Percentiles rank a stretch among this genome's conserved stretches.
Conservation (phyloP, 2,888 invertebrate species). For the Drosophila eohydei region DNA sequence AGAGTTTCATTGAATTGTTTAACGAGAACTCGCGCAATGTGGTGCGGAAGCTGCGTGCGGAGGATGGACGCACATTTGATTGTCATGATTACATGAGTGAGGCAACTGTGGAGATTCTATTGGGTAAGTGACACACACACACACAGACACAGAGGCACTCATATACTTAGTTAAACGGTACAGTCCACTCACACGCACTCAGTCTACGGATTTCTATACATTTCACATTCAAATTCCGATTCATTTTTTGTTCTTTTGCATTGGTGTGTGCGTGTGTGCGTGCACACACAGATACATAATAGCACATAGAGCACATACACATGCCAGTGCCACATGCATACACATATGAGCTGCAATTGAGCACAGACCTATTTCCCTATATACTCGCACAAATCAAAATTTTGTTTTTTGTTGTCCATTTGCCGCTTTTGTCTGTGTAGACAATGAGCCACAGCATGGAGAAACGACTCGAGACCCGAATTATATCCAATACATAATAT, state of each 20-base stretch:
- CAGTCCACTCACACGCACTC: slow-evolving; percentile 63
- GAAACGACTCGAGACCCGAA: slow-evolving; percentile 23
- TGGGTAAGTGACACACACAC: slow-evolving; percentile 86
- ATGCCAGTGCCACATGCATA: neutral
- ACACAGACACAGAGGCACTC: slow-evolving; percentile 4
- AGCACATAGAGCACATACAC: neutral
- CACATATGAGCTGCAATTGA: slow-evolving; percentile 57
- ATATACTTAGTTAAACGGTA: slow-evolving; percentile 38
- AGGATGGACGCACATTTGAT: slow-evolving; percentile 89
- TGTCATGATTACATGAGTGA: slow-evolving; percentile 94
- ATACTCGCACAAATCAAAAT: slow-evolving; percentile 70
- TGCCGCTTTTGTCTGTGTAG: slow-evolving; percentile 54
- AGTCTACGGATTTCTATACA: slow-evolving; percentile 38
- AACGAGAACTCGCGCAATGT: slow-evolving; percentile 92
- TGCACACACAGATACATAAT: slow-evolving; percentile 8
- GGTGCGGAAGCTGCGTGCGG: slow-evolving; percentile 90
- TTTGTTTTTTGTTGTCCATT: slow-evolving; percentile 53
- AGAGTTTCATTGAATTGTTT: slow-evolving; percentile 94
- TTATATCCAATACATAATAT: slow-evolving; percentile 29
- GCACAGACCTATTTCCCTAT: slow-evolving; percentile 74
- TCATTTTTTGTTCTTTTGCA: slow-evolving; percentile 18
- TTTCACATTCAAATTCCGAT: slow-evolving; percentile 36
- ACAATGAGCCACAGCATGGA: slow-evolving; percentile 42
- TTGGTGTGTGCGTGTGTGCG: slow-evolving; percentile 27
- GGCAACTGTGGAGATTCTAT: slow-evolving; percentile 92